Percentiles rank a stretch among this genome's conserved stretches.
These are phyloP conservation scores for Nephrocerus scutellatus DNA, from an alignment of 2,888 invertebrate genomes.

Conservation along the genomic window DNA sequence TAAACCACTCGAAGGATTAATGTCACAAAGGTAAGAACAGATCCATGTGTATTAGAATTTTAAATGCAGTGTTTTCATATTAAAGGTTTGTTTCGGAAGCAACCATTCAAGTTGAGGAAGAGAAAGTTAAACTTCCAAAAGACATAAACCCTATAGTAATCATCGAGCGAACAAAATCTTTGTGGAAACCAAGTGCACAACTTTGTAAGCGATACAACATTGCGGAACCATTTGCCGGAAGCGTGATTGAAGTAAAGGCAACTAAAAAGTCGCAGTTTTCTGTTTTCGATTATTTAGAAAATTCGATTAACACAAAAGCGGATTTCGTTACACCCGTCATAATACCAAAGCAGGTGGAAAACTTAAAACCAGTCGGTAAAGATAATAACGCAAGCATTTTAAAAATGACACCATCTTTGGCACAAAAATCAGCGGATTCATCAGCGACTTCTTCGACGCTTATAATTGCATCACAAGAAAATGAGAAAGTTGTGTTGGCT, in stretches of 20 bases:
- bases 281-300: constrained; percentile 70
- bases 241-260: constrained; percentile 41
- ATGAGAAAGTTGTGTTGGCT: constrained; percentile 14
- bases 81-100: constrained; percentile 62
- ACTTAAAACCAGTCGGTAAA: constrained; percentile 12
- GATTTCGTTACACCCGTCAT: constrained; percentile 50
- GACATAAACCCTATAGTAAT: constrained; percentile 39
- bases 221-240: constrained; percentile 69
- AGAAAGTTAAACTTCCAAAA: too few species aligned
- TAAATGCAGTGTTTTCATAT: constrained; percentile 41
- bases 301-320: constrained; percentile 52
- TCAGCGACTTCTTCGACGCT: neutral
- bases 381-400: neutral
- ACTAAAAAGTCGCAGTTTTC: constrained; percentile 62
- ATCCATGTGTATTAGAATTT: constrained; percentile 1
- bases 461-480: neutral
- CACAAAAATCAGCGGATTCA: neutral
- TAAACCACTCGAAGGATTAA: constrained; percentile 56
- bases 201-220: constrained; percentile 92
- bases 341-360: constrained; percentile 38
- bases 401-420: constrained; percentile 1
- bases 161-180: constrained; percentile 58
- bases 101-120: constrained; percentile 44
- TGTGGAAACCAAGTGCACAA: constrained; percentile 78
- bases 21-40: constrained; percentile 51